A percentile compares a stretch with the other conserved stretches of the same genome.
Conservation (phyloP, 2,113 vertebrate genomes). For the Ellobius talpinus region DNA sequence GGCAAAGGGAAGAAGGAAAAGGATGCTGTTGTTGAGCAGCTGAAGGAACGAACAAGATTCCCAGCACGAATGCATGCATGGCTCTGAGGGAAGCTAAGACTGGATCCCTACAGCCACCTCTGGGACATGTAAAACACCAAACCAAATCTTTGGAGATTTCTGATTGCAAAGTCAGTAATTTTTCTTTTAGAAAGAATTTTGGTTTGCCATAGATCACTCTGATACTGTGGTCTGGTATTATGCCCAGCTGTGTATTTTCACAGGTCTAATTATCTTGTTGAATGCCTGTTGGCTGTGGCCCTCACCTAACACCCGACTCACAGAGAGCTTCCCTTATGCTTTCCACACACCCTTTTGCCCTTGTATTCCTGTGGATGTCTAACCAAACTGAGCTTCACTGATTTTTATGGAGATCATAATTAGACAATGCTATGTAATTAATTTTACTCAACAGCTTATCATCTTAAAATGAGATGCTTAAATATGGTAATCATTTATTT, state of each 20-base stretch:
- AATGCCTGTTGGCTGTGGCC: slow-evolving; percentile 58
- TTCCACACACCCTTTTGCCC: neutral
- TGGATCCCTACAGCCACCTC: slow-evolving; percentile 41
- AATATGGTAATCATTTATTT: slow-evolving; percentile 76
- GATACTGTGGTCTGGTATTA: slow-evolving; percentile 54
- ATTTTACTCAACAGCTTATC: slow-evolving; percentile 72
- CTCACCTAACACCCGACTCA: slow-evolving; percentile 6
- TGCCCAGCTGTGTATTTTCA: slow-evolving; percentile 37
- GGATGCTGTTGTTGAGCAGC: no score
- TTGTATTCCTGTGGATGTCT: slow-evolving; percentile 60
- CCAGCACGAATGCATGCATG: slow-evolving; percentile 76
- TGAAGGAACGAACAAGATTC: slow-evolving; percentile 23
- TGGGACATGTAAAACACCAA: slow-evolving; percentile 72
- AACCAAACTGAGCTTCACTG: slow-evolving; percentile 73
- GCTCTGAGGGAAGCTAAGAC: slow-evolving; percentile 79
- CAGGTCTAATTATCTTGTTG: neutral
- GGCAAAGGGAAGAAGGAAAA: neutral
- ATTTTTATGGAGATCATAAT: slow-evolving; percentile 66
- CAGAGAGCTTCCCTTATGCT: slow-evolving; percentile 29
- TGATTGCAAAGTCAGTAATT: slow-evolving; percentile 64
- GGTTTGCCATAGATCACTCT: slow-evolving; percentile 56
- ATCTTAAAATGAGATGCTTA: slow-evolving; percentile 77
- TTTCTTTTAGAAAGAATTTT: slow-evolving; percentile 53
- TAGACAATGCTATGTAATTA: slow-evolving; percentile 58
- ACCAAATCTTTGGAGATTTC: slow-evolving; percentile 80